Base-by-base conservation (phyloP, 2,113 vertebrate species). In the Cololabis saira region DNA sequence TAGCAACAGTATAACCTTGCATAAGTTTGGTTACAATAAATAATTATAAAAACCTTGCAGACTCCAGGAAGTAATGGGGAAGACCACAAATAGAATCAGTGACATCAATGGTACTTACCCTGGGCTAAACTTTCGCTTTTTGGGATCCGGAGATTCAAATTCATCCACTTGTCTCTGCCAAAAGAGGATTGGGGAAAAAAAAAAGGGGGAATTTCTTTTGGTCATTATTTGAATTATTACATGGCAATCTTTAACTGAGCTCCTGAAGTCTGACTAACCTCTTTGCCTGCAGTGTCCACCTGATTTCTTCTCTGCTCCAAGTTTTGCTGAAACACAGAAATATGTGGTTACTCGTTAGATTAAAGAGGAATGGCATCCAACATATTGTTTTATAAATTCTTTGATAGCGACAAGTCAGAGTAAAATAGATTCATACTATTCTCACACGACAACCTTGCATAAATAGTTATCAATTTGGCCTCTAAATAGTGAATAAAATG, bases 291-390 rank as follows among this genome's bases (percentile, higher is more conserved):
- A 74, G 89, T 85, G 52, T 95, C 95, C 52, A 92, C 84, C 40
- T 93, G 92, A n/a, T 85, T 73, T 68, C 89, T 81, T 76, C 93
- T 92, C 74, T 96, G 95, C 82, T 96, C 95, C 79, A 96, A 84
- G 87, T 96, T 96, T 96, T 96, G 95, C 95, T 96, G 70, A 37
- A 16, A 7, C 54, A 67, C 0, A 50, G 18, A 50, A 5, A 43
- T n/a, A 49, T 54, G 10, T 70, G 1, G 17, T 37, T 10, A 6
- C 55, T 12, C 13, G 59, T 53, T 14, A 52, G 4, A 42, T 54
- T 45, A 54, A 9, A 44, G 22, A 49, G 12, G 40, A 53, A 49
- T 43, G 41, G 17, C 3, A 22, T 40, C 22, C 2, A 37, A 37
- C 33, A 37, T 11, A 37, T 37, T 37, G 33, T 37, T 37, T 37